Base-by-base conservation (phyloP, 1,140 invertebrate genomes). In the Drosophila kanapiae region DNA sequence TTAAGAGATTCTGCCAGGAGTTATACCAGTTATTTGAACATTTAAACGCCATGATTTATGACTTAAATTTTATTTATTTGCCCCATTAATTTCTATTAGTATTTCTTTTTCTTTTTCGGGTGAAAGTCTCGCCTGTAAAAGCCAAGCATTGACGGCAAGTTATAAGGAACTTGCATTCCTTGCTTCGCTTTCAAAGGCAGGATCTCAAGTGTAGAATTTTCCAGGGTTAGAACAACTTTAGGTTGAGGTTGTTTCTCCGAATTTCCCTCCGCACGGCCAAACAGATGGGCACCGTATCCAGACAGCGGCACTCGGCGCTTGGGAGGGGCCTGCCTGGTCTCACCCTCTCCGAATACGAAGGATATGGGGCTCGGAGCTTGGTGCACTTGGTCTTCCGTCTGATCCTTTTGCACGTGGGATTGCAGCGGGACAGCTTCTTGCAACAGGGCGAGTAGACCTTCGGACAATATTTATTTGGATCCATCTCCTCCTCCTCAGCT, bases 371-470 rank as follows among this genome's bases (percentile, higher is more conserved):
- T 0, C 49, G 69, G 1, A 86, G 47, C 5, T 62, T 65, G 2
- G 1, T 16, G 33, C 78, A 85, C 0, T 8, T 18, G 1, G 8
- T 13, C 0, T n/a, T 33, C 0, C 1, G 1, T 5, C 27, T 62
- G 10, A 0, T 0, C 0, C 0, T 4, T 5, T 1, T 5, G 10
- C 79, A 82, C 3, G 0, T 3, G 1, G 48, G 38, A 4, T 45
- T 13, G 37, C 68, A 78, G 2, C 67, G 62, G 0, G 35, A 62
- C 4, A 37, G 38, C 10, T 43, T 57, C 11, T 57, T 23, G 51
- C 84, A 88, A 13, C 84, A 84, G 2, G 84, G 84, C 77, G 49
- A 71, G 23, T 45, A 40, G 2, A 38, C 6, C n/a, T 75, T 83
- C 0, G 0, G 0, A 11, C 84, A 80, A 10, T 49, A 18, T 0